Base-by-base conservation (phyloP, 2,888 invertebrate genomes). In the Adelphocoris suturalis region DNA sequence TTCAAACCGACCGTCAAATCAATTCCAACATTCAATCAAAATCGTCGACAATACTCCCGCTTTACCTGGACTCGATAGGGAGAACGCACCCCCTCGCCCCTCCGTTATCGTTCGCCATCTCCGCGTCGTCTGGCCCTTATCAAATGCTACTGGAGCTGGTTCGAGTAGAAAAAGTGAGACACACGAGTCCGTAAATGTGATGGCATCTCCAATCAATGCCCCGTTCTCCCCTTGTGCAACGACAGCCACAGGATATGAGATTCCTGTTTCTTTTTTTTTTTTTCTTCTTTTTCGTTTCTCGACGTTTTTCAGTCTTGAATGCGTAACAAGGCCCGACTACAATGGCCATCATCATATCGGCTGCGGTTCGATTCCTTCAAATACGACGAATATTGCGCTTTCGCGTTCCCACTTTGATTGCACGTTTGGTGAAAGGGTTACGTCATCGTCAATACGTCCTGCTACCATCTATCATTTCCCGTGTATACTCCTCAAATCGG, bases 321-420 rank as follows among this genome's bases (percentile, higher is more conserved):
- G 46, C 80, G n/a, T 80, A n/a, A 80, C 46, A 80, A 80, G 37
- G n/a, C 37, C 11, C 19, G 80, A 80, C 37, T 46, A 80, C 48
- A 80, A 80, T 46, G 80, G n/a, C 9, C n/a, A 11, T 68, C 68
- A 27, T 68, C 68, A 27, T 19, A 57, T 16, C 57, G 57, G n/a
- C 16, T 7, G 57, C 57, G 57, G 57, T 57, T 57, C n/a, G n/a
- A n/a, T 57, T n/a, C 57, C 57, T 57, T 57, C 57, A 57, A n/a
- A 57, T 57, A 57, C 57, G 57, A 57, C n/a, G 57, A 57, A 57
- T 57, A 57, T 57, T 57, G 16, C 57, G n/a, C 19, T 57, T 12
- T 12, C 16, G 16, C 12, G 12, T 3, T n/a, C n/a, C 19, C 57
- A 16, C 57, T 57, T n/a, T 57, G 57, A n/a, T 57, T 57, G n/a